These are phyloP conservation scores for Drosophila rhopaloa DNA, from an alignment of 1,140 invertebrate genomes.

Conservation along the genomic window DNA sequence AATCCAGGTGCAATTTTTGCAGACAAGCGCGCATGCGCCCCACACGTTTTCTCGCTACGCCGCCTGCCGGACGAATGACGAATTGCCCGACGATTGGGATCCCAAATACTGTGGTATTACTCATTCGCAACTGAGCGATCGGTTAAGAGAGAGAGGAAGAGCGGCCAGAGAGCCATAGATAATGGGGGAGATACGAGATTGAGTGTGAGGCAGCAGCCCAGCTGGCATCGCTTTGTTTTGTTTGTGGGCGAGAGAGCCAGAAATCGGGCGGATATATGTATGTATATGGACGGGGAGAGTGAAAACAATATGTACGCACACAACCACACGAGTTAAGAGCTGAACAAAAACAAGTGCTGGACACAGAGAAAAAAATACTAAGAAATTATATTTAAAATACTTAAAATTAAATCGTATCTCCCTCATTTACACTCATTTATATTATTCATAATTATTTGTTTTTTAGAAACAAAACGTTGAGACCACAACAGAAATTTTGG, in stretches of 20 bases:
- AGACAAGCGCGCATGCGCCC: constrained; percentile 72
- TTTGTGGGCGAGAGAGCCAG: constrained; percentile 54
- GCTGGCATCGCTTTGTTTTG: constrained; percentile 34
- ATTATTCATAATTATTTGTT: too few species aligned
- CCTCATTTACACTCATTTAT: too few species aligned
- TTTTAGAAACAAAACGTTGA: too few species aligned
- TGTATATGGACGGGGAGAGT: constrained; percentile 12
- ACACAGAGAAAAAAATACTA: not conserved
- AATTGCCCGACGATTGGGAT: constrained; percentile 13
- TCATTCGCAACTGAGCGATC: constrained; percentile 20
- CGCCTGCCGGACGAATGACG: constrained; percentile 61
- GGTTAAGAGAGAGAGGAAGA: not conserved
- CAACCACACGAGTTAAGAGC: constrained; percentile 28
- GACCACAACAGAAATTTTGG: too few species aligned
- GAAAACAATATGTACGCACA: constrained; percentile 20
- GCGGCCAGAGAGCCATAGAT: constrained; percentile 4
- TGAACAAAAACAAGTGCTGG: constrained; percentile 62
- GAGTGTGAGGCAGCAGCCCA: constrained; percentile 18
- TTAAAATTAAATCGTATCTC: too few species aligned
- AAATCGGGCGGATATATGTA: not conserved
- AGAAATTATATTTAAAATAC: too few species aligned
- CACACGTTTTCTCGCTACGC: constrained; percentile 68
- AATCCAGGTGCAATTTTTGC: constrained; percentile 45
- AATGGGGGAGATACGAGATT: constrained; percentile 6
- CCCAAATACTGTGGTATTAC: constrained; percentile 18